phyloP scores from a whole-genome alignment of 2,888 invertebrate species.

The Bembecia ichneumoniformis region DNA sequence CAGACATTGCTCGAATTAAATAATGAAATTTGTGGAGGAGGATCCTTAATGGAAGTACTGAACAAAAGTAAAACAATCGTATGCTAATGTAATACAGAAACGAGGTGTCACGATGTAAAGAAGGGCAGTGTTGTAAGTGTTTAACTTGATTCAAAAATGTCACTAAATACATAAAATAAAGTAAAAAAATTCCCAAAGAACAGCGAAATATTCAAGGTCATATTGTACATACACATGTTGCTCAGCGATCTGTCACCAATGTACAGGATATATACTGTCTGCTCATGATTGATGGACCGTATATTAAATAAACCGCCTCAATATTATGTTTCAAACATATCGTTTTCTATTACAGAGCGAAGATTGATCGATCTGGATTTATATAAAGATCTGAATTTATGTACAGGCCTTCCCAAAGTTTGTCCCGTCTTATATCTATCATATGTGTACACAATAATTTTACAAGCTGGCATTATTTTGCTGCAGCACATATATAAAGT shows the following conservation, averaged over 20 bases:
- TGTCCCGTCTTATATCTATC: constrained; percentile 1
- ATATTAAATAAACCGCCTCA: constrained; percentile 63
- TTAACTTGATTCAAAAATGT: too few species aligned
- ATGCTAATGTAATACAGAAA: too few species aligned
- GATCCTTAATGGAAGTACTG: too few species aligned
- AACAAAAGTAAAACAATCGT: too few species aligned
- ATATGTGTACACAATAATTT: background rate
- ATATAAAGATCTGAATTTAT: constrained; percentile 19
- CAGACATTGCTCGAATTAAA: too few species aligned
- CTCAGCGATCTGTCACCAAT: constrained; percentile 53
- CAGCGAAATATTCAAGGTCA: constrained; percentile 1
- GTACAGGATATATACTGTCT: constrained; percentile 37
- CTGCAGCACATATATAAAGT: constrained; percentile 1
- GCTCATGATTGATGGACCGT: constrained; percentile 57
- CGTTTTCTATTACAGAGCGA: constrained; percentile 45
- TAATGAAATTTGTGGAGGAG: too few species aligned
- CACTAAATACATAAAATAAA: background rate
- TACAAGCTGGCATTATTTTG: constrained; percentile 1
- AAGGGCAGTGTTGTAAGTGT: too few species aligned
- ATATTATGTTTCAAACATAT: constrained; percentile 65
- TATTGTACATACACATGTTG: constrained; percentile 43
- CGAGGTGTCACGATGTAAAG: too few species aligned
- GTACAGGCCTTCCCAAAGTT: constrained; percentile 12
- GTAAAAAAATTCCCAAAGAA: background rate
- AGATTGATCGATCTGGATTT: constrained; percentile 56